phyloP scores from a whole-genome alignment of 2,888 invertebrate species.

The Parochlus steinenii region DNA sequence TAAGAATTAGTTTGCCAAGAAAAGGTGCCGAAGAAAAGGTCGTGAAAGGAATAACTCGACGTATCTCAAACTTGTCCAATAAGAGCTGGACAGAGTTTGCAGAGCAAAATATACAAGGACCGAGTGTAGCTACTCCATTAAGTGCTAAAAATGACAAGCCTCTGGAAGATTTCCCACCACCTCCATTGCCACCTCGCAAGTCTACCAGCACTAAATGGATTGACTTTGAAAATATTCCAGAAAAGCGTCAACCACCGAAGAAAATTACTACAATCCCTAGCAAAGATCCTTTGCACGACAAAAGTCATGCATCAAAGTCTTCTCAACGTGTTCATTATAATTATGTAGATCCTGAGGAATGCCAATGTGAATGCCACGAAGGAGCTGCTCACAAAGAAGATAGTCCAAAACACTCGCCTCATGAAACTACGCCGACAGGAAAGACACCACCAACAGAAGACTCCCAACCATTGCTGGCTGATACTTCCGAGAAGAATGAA shows the following conservation, averaged over 20 bases:
- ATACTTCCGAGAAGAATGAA: constrained; percentile 25
- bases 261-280: constrained; percentile 62
- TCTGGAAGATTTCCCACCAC: constrained; percentile 30
- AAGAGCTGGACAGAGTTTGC: constrained; percentile 46
- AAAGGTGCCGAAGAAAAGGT: constrained; percentile 31
- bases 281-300: constrained; percentile 25
- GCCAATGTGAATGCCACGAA: constrained; percentile 75
- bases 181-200: constrained; percentile 29
- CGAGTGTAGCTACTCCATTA: constrained; percentile 17
- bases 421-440: constrained; percentile 15
- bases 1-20: constrained; percentile 52
- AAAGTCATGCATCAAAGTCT: constrained; percentile 29
- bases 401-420: constrained; percentile 13
- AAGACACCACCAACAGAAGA: constrained; percentile 26
- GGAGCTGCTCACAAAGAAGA: constrained; percentile 24
- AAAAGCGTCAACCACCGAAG: constrained; percentile 63
- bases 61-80: constrained; percentile 31
- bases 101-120: constrained; percentile 36
- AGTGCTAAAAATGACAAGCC: constrained; percentile 25
- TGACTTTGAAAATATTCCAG: constrained; percentile 74
- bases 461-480: constrained; percentile 34
- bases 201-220: constrained; percentile 50
- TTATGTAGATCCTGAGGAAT: constrained; percentile 76
- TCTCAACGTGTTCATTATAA: constrained; percentile 31
- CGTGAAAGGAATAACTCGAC: constrained; percentile 23